These are phyloP conservation scores for western clawed frog (Xenopus tropicalis) DNA, from an alignment of 2,113 vertebrate species.

Conservation along the genomic window DNA sequence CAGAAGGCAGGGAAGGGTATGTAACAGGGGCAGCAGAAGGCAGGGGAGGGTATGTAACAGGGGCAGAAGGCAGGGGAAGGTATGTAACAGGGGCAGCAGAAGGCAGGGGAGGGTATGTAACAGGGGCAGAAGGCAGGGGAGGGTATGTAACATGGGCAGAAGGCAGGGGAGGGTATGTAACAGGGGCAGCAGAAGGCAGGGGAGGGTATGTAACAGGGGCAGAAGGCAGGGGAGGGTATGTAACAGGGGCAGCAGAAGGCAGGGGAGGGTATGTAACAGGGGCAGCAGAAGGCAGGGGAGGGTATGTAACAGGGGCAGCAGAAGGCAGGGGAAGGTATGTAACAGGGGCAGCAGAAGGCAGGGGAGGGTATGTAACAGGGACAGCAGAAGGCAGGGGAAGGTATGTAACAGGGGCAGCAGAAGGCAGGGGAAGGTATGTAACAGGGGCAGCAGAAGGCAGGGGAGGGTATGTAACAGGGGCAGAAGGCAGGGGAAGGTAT, in stretches of 20 bases:
- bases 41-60: background rate
- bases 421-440: no score
- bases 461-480: background rate
- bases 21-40: background rate
- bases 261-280: no score
- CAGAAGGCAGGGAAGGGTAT: conserved; percentile 37
- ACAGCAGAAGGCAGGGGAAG: background rate
- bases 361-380: background rate
- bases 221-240: conserved; percentile 13
- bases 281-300: no score
- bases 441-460: no score
- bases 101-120: background rate
- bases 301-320: no score
- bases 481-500: conserved; percentile 36
- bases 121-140: conserved; percentile 38
- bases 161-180: background rate
- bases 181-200: no score
- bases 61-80: no score
- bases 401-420: no score
- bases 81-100: no score
- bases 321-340: background rate
- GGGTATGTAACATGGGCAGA: background rate
- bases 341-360: conserved; percentile 44
- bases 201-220: conserved; percentile 4
- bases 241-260: background rate